A percentile compares a stretch with the other conserved stretches of the same genome.
phyloP scores from a whole-genome alignment of 2,888 invertebrate genomes.

The Cactoblastis cactorum region DNA sequence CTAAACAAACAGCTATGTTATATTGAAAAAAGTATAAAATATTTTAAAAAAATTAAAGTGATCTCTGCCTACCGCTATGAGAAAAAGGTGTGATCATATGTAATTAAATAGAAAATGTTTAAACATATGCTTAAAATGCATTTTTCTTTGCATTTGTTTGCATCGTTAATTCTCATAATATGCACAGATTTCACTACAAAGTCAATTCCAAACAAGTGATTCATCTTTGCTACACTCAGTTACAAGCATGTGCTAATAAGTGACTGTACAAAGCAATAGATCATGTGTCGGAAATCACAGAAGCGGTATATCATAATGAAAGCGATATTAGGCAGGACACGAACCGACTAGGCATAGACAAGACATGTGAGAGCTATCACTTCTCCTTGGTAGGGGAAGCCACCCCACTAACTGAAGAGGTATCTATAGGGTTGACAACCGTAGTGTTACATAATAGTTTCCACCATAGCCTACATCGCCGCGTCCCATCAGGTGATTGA shows the following conservation, averaged over 20 bases:
- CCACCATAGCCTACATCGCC: no score
- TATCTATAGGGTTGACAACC: no score
- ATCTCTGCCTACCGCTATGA: no score
- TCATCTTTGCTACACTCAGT: not conserved
- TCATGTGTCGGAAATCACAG: slow-evolving; percentile 40
- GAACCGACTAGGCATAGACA: slow-evolving; percentile 61
- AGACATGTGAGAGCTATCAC: slow-evolving; percentile 48
- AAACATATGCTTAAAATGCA: no score
- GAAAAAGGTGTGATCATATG: no score
- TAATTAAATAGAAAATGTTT: no score
- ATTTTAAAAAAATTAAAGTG: no score
- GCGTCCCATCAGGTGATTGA: no score
- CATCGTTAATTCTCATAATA: not conserved
- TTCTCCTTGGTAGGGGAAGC: slow-evolving; percentile 10
- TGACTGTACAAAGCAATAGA: slow-evolving; percentile 14
- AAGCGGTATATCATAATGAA: slow-evolving; percentile 54
- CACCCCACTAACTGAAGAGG: not conserved
- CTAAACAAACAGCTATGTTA: no score
- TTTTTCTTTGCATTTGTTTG: no score
- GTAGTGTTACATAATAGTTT: no score
- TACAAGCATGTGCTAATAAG: slow-evolving; percentile 6
- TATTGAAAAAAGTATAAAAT: no score
- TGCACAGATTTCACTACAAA: not conserved
- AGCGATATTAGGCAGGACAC: slow-evolving; percentile 57
- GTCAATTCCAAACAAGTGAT: not conserved